phyloP scores from a whole-genome alignment of 2,113 vertebrate genomes.

The Procavia capensis region DNA sequence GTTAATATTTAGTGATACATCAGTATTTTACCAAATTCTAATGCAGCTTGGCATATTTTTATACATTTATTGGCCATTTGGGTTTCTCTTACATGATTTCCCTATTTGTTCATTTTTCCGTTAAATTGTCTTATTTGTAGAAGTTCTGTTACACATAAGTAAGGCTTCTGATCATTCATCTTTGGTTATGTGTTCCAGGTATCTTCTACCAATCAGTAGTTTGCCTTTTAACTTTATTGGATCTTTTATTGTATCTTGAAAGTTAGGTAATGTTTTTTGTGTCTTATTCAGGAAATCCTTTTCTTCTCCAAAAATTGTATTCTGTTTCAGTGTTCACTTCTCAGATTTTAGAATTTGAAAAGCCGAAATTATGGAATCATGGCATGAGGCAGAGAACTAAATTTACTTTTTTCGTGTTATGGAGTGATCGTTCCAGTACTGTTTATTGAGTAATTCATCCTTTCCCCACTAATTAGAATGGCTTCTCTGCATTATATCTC shows the following conservation, averaged over 20 bases:
- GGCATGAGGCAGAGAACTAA: not conserved
- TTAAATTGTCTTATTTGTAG: not conserved
- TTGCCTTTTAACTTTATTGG: slow-evolving; percentile 33
- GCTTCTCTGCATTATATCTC: not conserved
- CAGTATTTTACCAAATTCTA: slow-evolving; percentile 39
- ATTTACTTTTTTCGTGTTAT: slow-evolving; percentile 6
- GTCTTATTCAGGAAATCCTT: slow-evolving; percentile 14
- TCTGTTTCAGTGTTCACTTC: not conserved
- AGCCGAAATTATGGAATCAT: not conserved
- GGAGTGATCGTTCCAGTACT: not conserved
- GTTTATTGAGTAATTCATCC: not conserved
- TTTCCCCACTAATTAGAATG: not conserved
- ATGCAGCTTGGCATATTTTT: not conserved
- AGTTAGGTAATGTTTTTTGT: not conserved
- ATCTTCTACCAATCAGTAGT: not conserved
- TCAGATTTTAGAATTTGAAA: not conserved
- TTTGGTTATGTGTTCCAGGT: not conserved
- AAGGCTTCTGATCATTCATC: not conserved
- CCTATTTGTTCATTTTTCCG: not conserved
- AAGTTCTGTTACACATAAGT: not conserved
- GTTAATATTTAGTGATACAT: not conserved
- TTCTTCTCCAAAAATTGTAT: not conserved
- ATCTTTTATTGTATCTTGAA: slow-evolving; percentile 3
- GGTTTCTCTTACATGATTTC: slow-evolving; percentile 30
- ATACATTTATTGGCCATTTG: not conserved